Conservation (phyloP, 1,140 invertebrate species). For the Hylyphantes graminicola region DNA sequence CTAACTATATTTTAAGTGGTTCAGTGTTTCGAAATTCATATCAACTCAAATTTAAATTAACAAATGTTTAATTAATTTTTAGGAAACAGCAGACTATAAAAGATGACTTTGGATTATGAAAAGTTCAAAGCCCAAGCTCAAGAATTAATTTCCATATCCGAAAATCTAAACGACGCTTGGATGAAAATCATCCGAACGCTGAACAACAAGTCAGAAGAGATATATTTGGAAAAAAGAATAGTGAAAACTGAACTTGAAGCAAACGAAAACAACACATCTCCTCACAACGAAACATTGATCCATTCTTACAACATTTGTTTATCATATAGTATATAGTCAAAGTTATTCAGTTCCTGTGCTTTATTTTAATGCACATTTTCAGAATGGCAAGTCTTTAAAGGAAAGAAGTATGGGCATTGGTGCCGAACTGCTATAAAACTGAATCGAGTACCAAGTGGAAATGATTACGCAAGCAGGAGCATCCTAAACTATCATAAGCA, state of each 20-base stretch:
- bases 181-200: not conserved
- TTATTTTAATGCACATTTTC: slow-evolving; percentile 72
- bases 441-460: slow-evolving; percentile 28
- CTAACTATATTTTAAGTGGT: not conserved
- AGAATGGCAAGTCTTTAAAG: slow-evolving; percentile 67
- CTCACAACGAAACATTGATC: not conserved
- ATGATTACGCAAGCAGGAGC: slow-evolving; percentile 55
- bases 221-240: slow-evolving; percentile 35
- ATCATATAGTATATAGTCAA: slow-evolving; percentile 72
- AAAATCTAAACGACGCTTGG: slow-evolving; percentile 35
- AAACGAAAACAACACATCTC: not conserved
- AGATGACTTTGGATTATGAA: slow-evolving; percentile 35
- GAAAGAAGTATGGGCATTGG: slow-evolving; percentile 67
- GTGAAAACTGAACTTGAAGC: not conserved
- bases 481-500: slow-evolving; percentile 37
- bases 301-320: slow-evolving; percentile 63
- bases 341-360: slow-evolving; percentile 73
- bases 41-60: not conserved
- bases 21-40: not conserved
- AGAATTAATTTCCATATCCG: slow-evolving; percentile 22
- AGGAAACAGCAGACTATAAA: not conserved
- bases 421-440: slow-evolving; percentile 33
- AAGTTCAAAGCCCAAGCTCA: slow-evolving; percentile 17
- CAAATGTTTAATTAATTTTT: not conserved
- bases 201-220: not conserved